These are phyloP conservation scores for Ctenosaura bakeri DNA, from an alignment of 2,797 vertebrate species.

Conservation along the genomic window DNA sequence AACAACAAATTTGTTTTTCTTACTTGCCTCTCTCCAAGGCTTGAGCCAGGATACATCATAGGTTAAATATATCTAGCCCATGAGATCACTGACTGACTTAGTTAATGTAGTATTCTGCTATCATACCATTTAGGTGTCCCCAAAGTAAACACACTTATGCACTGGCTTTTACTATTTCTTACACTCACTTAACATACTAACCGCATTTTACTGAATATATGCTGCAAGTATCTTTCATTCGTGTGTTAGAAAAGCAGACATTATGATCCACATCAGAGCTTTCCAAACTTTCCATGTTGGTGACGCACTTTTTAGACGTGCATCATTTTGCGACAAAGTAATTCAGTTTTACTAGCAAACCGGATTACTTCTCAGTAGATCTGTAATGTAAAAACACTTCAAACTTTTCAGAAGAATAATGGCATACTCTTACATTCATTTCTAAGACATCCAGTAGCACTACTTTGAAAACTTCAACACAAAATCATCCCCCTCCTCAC, in stretches of 20 bases:
- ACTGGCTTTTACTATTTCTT: background rate
- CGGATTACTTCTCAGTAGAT: no score
- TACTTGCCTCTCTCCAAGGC: no score
- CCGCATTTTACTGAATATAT: background rate
- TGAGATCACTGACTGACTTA: background rate
- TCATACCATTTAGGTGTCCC: background rate
- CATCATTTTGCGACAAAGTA: no score
- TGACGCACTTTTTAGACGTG: no score
- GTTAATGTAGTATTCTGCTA: background rate
- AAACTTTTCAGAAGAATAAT: background rate
- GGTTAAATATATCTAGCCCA: background rate
- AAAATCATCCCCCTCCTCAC: background rate
- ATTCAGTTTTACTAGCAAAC: no score
- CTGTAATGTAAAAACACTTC: background rate
- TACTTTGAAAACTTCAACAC: slow-evolving; percentile 16
- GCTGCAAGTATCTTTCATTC: background rate
- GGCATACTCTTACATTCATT: background rate
- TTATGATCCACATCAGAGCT: background rate
- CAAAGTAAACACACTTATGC: background rate
- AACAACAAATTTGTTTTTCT: no score
- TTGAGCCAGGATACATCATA: no score
- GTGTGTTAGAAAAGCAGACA: background rate
- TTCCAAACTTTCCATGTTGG: no score
- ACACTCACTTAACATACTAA: background rate
- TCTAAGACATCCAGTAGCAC: background rate